phyloP scores from a whole-genome alignment of 2,113 vertebrate species.

The Pogona vitticeps region DNA sequence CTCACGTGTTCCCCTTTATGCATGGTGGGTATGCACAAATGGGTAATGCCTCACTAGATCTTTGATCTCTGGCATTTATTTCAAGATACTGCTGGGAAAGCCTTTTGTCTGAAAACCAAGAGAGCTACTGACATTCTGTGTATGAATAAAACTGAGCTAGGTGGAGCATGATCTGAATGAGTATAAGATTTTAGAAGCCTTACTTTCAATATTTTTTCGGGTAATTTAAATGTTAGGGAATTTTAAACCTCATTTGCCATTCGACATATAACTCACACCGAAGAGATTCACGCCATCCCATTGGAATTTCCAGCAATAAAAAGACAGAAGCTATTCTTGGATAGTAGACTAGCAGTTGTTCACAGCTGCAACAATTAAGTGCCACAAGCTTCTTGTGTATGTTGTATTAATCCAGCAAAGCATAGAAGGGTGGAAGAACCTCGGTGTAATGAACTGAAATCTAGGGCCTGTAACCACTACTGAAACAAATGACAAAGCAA shows the following conservation, averaged over 20 bases:
- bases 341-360: not conserved
- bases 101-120: not conserved
- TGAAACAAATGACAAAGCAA: not conserved
- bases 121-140: not conserved
- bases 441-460: not conserved
- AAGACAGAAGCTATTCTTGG: not conserved
- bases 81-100: too few species aligned
- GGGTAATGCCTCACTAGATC: too few species aligned
- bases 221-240: not conserved
- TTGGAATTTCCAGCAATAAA: not conserved
- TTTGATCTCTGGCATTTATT: too few species aligned
- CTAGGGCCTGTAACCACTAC: not conserved
- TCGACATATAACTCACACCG: not conserved
- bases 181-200: not conserved
- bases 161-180: not conserved
- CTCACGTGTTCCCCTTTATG: too few species aligned
- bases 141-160: not conserved
- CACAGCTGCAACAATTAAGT: not conserved
- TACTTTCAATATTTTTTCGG: not conserved
- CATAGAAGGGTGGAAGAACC: not conserved
- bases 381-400: not conserved
- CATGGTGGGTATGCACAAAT: too few species aligned
- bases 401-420: conserved; percentile 4
- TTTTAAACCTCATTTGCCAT: not conserved
- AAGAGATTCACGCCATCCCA: not conserved